phyloP scores from a whole-genome alignment of 30 jellyfish, hydroid and myxozoan species.

The Aurelia aurita complex sp. Pacific region DNA sequence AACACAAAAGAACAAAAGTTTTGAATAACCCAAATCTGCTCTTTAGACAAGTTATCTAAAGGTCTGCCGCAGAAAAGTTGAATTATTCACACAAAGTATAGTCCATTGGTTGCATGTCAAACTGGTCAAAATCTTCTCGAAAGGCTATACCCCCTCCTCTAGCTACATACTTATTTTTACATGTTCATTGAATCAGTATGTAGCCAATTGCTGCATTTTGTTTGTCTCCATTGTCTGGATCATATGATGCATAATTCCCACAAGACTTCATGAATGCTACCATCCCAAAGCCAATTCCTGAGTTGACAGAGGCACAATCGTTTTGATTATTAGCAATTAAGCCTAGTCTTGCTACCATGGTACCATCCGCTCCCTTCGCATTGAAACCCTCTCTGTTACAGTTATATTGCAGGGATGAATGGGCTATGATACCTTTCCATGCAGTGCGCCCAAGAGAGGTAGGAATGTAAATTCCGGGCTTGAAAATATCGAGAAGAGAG shows the following conservation, averaged over 20 bases:
- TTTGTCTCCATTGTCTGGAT: background rate
- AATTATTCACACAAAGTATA: too few species aligned
- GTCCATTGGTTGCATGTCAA: too few species aligned
- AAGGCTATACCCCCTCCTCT: too few species aligned
- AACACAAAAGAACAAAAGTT: too few species aligned
- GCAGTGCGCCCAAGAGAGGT: background rate
- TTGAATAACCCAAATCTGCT: too few species aligned
- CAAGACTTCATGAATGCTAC: background rate
- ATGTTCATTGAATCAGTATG: background rate
- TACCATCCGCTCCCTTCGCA: background rate
- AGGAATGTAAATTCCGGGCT: background rate
- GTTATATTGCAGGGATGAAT: background rate
- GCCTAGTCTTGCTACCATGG: background rate
- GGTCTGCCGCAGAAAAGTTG: too few species aligned
- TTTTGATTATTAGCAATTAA: background rate
- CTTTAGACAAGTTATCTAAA: too few species aligned
- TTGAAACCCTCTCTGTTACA: background rate
- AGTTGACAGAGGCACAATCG: background rate
- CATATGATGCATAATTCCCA: background rate
- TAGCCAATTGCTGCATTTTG: background rate
- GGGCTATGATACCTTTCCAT: background rate
- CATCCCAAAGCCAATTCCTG: background rate
- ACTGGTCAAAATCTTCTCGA: too few species aligned
- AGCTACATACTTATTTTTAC: too few species aligned
- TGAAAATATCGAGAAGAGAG: background rate